Percentiles rank a stretch among this genome's conserved stretches.
Evolutionary conservation across 2,888 invertebrate genomes (phyloP).

Genomic region (Willowsia nigromaculata): DNA sequence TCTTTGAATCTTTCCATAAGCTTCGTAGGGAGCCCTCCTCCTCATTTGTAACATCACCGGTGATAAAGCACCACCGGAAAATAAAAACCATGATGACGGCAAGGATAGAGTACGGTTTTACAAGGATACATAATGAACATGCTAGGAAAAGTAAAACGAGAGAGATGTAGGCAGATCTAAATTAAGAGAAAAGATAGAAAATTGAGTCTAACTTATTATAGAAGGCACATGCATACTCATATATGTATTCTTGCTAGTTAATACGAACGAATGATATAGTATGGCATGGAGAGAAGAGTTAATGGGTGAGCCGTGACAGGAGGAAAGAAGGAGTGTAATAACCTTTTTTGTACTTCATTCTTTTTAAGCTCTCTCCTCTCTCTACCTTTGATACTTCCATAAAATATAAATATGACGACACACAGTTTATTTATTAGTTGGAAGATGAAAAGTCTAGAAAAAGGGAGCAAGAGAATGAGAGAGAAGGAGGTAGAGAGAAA

Average conservation of each 20-base stretch:
- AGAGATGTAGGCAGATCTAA: background rate
- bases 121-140: background rate
- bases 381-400: constrained; percentile 60
- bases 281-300: background rate
- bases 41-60: constrained; percentile 57
- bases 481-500: background rate
- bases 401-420: constrained; percentile 63
- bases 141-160: background rate
- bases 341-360: constrained; percentile 44
- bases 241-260: background rate
- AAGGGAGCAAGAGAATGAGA: background rate
- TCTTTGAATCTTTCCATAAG: background rate
- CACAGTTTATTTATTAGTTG: constrained; percentile 53
- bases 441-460: constrained; percentile 1
- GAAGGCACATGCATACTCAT: background rate
- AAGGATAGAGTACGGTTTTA: background rate
- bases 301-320: background rate
- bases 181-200: background rate
- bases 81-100: background rate
- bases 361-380: too few species aligned
- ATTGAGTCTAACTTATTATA: background rate
- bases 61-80: constrained; percentile 45
- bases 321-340: constrained; percentile 19
- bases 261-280: background rate
- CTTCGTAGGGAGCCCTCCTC: constrained; percentile 39